These are phyloP conservation scores for Microctenopoma stevenorrisi DNA, from an alignment of 2,797 vertebrate species.

Conservation along the genomic window DNA sequence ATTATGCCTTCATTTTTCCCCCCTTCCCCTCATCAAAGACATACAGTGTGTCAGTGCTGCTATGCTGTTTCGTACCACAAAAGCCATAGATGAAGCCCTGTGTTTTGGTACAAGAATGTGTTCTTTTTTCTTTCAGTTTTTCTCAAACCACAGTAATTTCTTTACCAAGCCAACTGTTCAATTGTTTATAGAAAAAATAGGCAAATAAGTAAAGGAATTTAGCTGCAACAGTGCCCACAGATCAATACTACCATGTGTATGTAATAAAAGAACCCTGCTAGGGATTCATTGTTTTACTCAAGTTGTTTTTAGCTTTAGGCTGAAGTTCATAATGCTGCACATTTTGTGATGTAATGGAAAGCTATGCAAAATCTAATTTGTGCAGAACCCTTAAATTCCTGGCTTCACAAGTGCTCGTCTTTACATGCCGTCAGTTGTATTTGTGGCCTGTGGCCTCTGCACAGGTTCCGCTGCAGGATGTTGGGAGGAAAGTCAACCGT, in stretches of 20 bases:
- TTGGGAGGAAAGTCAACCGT: not conserved
- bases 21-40: not conserved
- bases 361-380: constrained; percentile 53
- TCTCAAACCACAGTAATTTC: constrained; percentile 2
- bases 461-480: constrained; percentile 5
- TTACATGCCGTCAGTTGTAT: constrained; percentile 5
- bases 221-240: constrained; percentile 3
- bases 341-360: constrained; percentile 67
- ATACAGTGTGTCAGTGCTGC: not conserved
- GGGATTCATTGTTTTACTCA: constrained; percentile 18
- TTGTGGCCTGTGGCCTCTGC: not conserved
- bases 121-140: constrained; percentile 2
- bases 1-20: constrained; percentile 26
- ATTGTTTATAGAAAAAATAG: constrained; percentile 2
- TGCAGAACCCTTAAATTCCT: constrained; percentile 33
- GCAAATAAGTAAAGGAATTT: not conserved
- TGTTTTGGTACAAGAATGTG: constrained; percentile 17
- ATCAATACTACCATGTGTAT: not conserved
- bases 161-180: not conserved
- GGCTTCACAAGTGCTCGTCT: constrained; percentile 8
- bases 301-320: constrained; percentile 28
- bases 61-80: constrained; percentile 11
- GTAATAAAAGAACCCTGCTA: constrained; percentile 19
- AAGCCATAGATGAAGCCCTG: constrained; percentile 9
- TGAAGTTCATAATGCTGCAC: constrained; percentile 28